These are phyloP conservation scores for Neopelma chrysocephalum DNA, from an alignment of 2,797 vertebrate species.

Conservation along the genomic window DNA sequence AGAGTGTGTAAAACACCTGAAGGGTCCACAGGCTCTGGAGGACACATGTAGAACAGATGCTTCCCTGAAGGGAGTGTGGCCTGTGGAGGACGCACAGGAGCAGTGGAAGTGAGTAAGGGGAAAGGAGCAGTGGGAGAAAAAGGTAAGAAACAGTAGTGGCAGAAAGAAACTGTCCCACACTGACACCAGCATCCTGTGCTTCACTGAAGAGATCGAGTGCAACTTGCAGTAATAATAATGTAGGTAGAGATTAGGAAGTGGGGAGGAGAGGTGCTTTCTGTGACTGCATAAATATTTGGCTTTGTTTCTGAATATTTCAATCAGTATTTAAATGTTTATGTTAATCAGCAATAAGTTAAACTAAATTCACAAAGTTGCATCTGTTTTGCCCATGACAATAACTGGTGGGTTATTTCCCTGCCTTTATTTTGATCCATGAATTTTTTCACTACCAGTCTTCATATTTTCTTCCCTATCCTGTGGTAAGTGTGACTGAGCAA, in stretches of 20 bases:
- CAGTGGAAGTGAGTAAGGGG: neutral
- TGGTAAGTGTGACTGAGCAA: neutral
- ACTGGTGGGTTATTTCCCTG: neutral
- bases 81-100: neutral
- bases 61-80: neutral
- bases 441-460: neutral
- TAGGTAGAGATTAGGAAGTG: neutral
- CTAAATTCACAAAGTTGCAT: neutral
- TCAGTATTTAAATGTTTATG: neutral
- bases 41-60: fast-evolving
- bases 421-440: neutral
- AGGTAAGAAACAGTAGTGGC: neutral
- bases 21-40: fast-evolving
- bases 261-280: neutral
- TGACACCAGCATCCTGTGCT: neutral
- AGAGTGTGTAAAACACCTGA: neutral
- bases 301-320: neutral
- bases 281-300: neutral
- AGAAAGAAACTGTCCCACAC: neutral
- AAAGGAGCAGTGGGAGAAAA: neutral
- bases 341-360: neutral
- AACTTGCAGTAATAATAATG: neutral
- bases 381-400: neutral
- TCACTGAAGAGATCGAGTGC: neutral
- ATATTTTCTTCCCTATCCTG: neutral